These are phyloP conservation scores for Neoarius graeffei DNA, from an alignment of 2,113 vertebrate species.

Conservation along the genomic window DNA sequence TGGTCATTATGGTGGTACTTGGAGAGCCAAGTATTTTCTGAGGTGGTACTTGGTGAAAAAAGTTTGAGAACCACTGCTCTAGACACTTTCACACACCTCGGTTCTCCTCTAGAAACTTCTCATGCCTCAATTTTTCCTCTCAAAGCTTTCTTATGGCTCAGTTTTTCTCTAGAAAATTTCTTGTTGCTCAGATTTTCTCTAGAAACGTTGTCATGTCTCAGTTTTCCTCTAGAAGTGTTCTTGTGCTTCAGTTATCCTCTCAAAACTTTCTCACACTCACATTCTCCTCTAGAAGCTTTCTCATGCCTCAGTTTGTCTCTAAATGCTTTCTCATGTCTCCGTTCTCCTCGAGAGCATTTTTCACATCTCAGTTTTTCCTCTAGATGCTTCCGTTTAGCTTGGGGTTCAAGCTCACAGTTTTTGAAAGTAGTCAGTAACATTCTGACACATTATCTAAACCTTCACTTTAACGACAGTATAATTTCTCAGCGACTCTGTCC, in stretches of 20 bases:
- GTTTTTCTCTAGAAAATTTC: background rate
- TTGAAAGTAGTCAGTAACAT: background rate
- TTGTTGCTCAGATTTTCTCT: background rate
- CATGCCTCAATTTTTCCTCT: too few relatives aligned
- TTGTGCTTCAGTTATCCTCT: background rate
- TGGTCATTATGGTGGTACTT: too few relatives aligned
- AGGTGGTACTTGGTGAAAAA: too few relatives aligned
- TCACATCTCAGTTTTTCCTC: background rate
- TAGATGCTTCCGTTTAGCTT: background rate
- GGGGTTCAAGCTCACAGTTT: too few relatives aligned
- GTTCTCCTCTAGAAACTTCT: background rate
- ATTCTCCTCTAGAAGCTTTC: background rate
- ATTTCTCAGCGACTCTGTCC: background rate
- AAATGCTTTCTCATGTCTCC: background rate
- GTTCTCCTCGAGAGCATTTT: background rate
- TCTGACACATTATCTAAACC: background rate
- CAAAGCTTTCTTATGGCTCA: background rate
- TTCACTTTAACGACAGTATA: background rate
- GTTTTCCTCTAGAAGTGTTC: background rate
- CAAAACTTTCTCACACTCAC: rapidly evolving
- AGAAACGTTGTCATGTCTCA: background rate
- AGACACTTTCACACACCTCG: background rate
- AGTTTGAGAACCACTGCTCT: too few relatives aligned
- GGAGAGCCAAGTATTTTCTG: too few relatives aligned
- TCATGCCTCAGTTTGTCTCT: background rate